Percentiles rank a stretch among this genome's conserved stretches.
These are phyloP conservation scores for Amazona ochrocephala DNA, from an alignment of 2,797 vertebrate species.

Conservation along the genomic window DNA sequence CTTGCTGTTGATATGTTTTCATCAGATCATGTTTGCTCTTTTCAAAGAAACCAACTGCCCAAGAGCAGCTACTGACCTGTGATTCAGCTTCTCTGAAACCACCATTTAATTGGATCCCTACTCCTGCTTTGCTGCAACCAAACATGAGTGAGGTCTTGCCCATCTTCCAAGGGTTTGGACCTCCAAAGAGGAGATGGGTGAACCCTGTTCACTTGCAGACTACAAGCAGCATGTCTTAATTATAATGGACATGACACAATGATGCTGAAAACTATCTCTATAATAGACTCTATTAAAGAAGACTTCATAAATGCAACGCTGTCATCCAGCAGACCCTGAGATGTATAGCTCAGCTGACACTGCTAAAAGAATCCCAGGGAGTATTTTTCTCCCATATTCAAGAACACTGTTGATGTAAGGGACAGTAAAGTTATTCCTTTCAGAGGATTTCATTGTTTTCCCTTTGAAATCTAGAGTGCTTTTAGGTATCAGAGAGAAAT, in stretches of 20 bases:
- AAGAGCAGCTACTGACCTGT: background rate
- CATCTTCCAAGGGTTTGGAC: background rate
- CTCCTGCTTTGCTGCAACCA: background rate
- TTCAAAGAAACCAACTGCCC: background rate
- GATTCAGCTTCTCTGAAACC: background rate
- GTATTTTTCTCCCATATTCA: background rate
- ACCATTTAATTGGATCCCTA: background rate
- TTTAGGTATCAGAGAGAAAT: background rate
- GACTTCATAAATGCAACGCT: background rate
- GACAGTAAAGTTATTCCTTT: background rate
- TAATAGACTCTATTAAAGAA: background rate
- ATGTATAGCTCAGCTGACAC: background rate
- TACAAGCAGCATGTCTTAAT: background rate
- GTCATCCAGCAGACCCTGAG: background rate
- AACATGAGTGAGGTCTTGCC: background rate
- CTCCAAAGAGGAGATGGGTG: background rate
- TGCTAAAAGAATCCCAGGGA: background rate
- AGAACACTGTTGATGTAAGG: background rate
- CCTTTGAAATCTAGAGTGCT: background rate
- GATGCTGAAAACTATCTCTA: background rate
- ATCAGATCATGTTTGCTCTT: background rate
- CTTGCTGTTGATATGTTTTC: background rate
- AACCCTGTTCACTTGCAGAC: accelerated
- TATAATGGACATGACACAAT: accelerated
- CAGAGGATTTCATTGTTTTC: background rate